Evolutionary conservation across 2,888 invertebrate species (phyloP), one percentile per base, ranked within the genome.

Genomic region (Crepidodera aurea): DNA sequence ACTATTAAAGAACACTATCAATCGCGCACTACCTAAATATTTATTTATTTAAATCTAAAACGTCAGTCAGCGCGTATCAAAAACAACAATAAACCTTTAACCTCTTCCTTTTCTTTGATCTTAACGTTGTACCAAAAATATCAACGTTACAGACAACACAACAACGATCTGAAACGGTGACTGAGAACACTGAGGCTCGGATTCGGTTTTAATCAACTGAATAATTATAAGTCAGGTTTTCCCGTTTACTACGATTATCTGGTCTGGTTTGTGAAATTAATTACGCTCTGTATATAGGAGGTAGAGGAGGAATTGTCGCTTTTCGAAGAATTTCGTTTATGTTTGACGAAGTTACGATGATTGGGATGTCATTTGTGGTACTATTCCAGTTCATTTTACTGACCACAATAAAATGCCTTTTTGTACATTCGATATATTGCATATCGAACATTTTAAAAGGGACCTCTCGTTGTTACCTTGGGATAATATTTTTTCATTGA

Each of bases 181-280:
- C 18, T 40, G 40, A 37, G 37, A 37, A 37, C 1, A 37, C 10
- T 4, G 18, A 40, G 15, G 16, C 16, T 16, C 18, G 18, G 10
- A 2, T 40, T 18, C 40, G 10, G 10, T 18, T 18, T 40, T 40
- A 40, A 40, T 18, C 7, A 40, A 40, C 5, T 18, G 18, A 18
- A 40, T 40, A 40, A 40, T 40, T 40, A 40, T 10, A 40, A 15
- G 18, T 40, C 40, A 40, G 40, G 40, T 40, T 40, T 40, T 40
- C 18, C 40, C 40, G 10, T 16, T 7, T n/a, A 1, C 7, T 40
- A 10, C 16, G 10, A 18, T 40, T 13, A 40, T 40, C 13, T 12
- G 18, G 16, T 40, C 40, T 40, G 40, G 40, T 40, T 40, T 40
- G 10, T 18, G 18, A 40, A 40, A 40, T 40, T 40, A 18, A 18